Base-by-base conservation (phyloP, 2,113 vertebrate species). In the Emydura subglobosa region DNA sequence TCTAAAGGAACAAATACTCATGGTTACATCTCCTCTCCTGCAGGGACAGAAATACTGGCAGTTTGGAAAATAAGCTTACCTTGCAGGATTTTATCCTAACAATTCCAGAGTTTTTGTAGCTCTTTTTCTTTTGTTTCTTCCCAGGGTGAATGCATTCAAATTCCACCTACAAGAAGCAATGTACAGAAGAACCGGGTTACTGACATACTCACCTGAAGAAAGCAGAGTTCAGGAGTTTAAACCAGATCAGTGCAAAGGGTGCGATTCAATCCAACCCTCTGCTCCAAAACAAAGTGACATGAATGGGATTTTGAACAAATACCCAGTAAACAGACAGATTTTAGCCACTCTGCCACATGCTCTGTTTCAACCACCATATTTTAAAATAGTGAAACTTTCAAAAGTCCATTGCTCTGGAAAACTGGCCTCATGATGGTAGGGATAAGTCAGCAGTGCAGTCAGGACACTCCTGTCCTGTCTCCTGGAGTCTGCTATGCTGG, bases 81-180 rank as follows among this genome's bases (percentile, higher is more conserved):
- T 98, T 99, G 97, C 99, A 99, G 80, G 91, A 98, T 95, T 99
- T 99, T 88, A 99, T 95, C 86, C 91, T 97, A 65, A 99, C 89
- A 72, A 98, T 98, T 51, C 99, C 99, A 50, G 99, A 99, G 96
- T 99, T 99, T 97, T 98, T 99, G 94, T 99, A 99, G 97, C 94
- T 99, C 97, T 99, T 99, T 97, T 99, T 99, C 96, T 99, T 99
- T 97, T 99, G 98, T 95, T 99, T 99, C 92, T 99, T 99, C 87
- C 99, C 99, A 7, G 99, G 98, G 93, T 99, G 98, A 96, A 99
- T 97, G 92, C 99, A 99, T 88, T 99, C 99, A 96, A 99, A 99
- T 68, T 98, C 97, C 85, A 98, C 98, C 99, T 99, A 91, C 11
- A 86, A n/a, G 83, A 97, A 89, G 61, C 61, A 95, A 79, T 65